Percentiles rank a stretch among this genome's conserved stretches.
Conservation (phyloP, 2,888 invertebrate species). For the Drosophila meridionalis region DNA sequence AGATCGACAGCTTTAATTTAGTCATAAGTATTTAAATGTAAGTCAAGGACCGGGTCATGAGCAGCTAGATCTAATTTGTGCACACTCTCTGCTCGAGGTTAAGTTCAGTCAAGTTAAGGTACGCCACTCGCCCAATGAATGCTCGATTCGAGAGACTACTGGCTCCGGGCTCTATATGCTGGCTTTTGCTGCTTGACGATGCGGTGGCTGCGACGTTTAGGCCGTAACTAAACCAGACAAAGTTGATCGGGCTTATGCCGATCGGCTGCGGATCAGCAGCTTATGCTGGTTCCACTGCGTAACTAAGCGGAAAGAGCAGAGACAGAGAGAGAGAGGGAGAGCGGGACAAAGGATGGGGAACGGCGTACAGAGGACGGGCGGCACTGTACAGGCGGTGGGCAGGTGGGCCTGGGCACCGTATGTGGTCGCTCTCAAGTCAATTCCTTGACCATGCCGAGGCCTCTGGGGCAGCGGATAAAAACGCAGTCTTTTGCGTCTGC, state of each 20-base stretch:
- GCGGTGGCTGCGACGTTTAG: slow-evolving; percentile 46
- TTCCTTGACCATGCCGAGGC: slow-evolving; percentile 29
- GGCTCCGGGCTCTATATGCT: background rate
- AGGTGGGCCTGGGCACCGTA: slow-evolving; percentile 50
- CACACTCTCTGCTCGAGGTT: slow-evolving; percentile 15
- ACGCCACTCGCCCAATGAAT: background rate
- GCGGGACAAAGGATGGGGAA: background rate
- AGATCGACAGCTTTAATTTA: slow-evolving; percentile 5
- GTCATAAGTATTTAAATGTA: slow-evolving; percentile 11
- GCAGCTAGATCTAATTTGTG: slow-evolving; percentile 13
- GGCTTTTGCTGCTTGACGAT: slow-evolving; percentile 12
- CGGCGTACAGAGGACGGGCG: background rate
- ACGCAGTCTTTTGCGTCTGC: slow-evolving; percentile 7
- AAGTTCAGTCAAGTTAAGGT: slow-evolving; percentile 13
- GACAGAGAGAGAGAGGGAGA: background rate
- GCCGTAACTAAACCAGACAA: slow-evolving; percentile 57
- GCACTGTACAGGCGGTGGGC: slow-evolving; percentile 31
- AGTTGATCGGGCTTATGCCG: slow-evolving; percentile 50
- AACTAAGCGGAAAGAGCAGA: slow-evolving; percentile 33
- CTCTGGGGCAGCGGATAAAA: slow-evolving; percentile 21
- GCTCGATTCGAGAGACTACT: background rate
- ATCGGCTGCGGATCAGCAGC: slow-evolving; percentile 26
- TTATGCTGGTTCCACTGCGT: slow-evolving; percentile 45
- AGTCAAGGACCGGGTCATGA: slow-evolving; percentile 19
- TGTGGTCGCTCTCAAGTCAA: slow-evolving; percentile 40